Base-by-base conservation (phyloP, 2,888 invertebrate genomes). In the Chromoteleia sp. region DNA sequence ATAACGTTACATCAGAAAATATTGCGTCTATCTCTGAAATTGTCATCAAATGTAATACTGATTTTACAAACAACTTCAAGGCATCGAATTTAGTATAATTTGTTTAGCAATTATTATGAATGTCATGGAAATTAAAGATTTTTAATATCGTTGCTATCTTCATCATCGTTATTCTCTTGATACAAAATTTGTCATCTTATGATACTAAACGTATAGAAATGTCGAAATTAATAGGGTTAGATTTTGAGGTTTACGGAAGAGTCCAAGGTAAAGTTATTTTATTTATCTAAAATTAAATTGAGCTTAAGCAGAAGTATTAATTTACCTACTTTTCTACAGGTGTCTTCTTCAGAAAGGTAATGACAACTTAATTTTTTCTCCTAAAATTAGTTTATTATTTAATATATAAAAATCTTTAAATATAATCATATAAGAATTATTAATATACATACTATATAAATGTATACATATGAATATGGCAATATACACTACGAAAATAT, bases 271-370 rank as follows among this genome's bases (percentile, higher is more conserved):
- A 81, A 68, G 2, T 50, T 39, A 52, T 1, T 15, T n/a, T 5
- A 2, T 21, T 25, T 48, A 0, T 21, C 2, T n/a, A 21, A 41
- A 43, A 14, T 21, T 30, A 54, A 59, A 33, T 68, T 41, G 1
- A 41, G 1, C 4, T 17, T 15, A 6, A 25, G 39, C 52, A 8
- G 8, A 41, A 48, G 45, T 15, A 12, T 19, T 12, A 39, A 50
- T 8, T 19, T 19, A 21, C 43, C 65, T 56, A 29, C 56, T 21
- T 12, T 43, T 41, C 89, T 89, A 4, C 83, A 92, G 92, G 92
- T 77, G 92, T 92, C 7, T 92, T 90, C 88, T 92, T 92, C 82
- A 84, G 92, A 68, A 92, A 92, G 89, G 92, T 92, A 83, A 19
- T 19, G 0, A 10, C 1, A 45, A 8, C 1, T 50, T 50, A 6